These are phyloP conservation scores for Ferrisia virgata DNA, from an alignment of 2,888 invertebrate genomes.

Conservation along the genomic window DNA sequence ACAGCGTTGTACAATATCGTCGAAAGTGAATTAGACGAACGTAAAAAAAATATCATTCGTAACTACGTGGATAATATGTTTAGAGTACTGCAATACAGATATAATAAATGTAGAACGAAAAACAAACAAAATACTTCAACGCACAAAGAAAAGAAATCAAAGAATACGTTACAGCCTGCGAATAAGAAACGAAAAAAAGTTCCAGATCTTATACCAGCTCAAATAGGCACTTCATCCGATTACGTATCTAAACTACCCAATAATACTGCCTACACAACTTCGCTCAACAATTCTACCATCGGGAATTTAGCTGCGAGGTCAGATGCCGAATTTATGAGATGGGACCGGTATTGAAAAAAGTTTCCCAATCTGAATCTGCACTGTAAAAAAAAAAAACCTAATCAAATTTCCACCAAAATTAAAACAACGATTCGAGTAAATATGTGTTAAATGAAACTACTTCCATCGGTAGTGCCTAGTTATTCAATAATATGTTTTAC, in stretches of 20 bases:
- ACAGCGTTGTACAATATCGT: slow-evolving; percentile 38
- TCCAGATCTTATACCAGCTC: not conserved
- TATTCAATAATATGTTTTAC: too few species aligned
- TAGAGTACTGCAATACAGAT: slow-evolving; percentile 33
- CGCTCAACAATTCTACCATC: not conserved
- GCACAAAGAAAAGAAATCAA: not conserved
- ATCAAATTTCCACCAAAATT: too few species aligned
- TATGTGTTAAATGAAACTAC: too few species aligned
- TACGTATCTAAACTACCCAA: not conserved
- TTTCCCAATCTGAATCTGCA: too few species aligned
- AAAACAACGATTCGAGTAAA: too few species aligned
- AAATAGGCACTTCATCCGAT: not conserved
- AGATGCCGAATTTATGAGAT: not conserved
- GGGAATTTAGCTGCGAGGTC: not conserved
- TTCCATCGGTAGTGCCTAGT: too few species aligned
- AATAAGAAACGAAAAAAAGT: not conserved
- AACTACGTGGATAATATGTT: slow-evolving; percentile 43
- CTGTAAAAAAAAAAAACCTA: too few species aligned
- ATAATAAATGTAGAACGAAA: slow-evolving; percentile 35
- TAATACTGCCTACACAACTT: not conserved
- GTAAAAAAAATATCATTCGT: slow-evolving; percentile 41
- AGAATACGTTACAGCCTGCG: not conserved
- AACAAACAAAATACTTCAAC: not conserved
- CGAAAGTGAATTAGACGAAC: slow-evolving; percentile 38
- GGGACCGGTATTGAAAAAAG: not conserved